Conservation (phyloP, 2,888 invertebrate genomes). For the Eupithecia abbreviata region DNA sequence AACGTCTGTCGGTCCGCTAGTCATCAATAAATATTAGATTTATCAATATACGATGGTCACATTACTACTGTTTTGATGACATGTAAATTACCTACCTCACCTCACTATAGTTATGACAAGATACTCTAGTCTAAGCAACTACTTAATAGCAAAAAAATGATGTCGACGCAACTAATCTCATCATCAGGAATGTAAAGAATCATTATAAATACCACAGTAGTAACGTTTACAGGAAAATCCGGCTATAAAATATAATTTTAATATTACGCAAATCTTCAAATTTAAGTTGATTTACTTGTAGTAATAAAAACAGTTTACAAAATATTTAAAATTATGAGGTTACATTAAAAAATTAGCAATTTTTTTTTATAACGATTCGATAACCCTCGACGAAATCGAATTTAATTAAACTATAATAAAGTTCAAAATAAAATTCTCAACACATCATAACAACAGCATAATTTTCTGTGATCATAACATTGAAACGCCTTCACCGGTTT, state of each 20-base stretch:
- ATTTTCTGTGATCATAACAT: neutral
- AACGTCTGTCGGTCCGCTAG: too few species aligned
- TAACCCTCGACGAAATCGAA: neutral
- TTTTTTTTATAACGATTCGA: neutral
- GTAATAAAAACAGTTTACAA: neutral
- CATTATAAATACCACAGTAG: neutral
- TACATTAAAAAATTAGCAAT: neutral
- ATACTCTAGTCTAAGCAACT: neutral
- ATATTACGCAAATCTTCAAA: neutral
- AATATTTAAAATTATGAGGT: neutral
- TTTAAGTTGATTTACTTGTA: neutral
- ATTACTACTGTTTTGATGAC: neutral
- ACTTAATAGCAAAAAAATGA: neutral
- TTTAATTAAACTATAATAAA: neutral
- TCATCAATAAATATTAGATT: neutral
- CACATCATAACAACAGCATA: neutral
- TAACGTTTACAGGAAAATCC: slow-evolving; percentile 5
- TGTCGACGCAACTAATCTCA: neutral
- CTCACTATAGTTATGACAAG: neutral
- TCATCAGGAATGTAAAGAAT: slow-evolving; percentile 4
- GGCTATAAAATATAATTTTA: neutral
- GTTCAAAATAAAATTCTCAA: too few species aligned
- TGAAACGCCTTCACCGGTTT: neutral
- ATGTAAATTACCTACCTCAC: neutral
- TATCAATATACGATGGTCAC: neutral